These are phyloP conservation scores for Megastigmus dorsalis DNA, from an alignment of 2,888 invertebrate species.

Conservation along the genomic window DNA sequence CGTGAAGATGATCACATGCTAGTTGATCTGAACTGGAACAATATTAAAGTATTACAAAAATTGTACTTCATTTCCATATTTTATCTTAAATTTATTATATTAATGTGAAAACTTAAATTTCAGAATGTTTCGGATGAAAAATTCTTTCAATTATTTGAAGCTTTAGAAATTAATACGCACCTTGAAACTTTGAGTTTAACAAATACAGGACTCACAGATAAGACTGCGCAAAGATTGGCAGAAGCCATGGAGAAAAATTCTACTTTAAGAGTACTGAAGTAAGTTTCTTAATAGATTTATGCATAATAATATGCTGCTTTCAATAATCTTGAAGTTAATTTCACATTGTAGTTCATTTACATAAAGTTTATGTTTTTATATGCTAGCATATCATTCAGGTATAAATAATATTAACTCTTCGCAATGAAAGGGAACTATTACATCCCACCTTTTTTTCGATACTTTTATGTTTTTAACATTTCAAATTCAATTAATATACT, in stretches of 20 bases:
- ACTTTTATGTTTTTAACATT: too few species aligned
- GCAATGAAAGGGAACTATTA: too few species aligned
- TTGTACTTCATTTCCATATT: too few species aligned
- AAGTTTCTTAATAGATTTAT: conserved; percentile 58
- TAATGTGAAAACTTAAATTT: conserved; percentile 59
- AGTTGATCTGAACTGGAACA: conserved; percentile 98
- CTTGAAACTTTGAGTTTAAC: conserved; percentile 93
- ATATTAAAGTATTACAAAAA: conserved; percentile 88
- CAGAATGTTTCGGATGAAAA: conserved; percentile 98
- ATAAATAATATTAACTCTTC: too few species aligned
- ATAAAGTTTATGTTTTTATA: conserved; percentile 13
- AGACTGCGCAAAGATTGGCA: conserved; percentile 87
- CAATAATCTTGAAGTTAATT: too few species aligned
- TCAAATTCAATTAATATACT: too few species aligned
- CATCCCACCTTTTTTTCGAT: too few species aligned
- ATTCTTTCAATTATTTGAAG: conserved; percentile 91
- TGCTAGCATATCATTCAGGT: too few species aligned
- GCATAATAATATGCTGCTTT: too few species aligned
- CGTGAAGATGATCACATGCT: conserved; percentile 91
- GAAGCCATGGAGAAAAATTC: conserved; percentile 89
- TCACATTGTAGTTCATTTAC: conserved; percentile 8
- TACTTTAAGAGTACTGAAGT: conserved; percentile 88
- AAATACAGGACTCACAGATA: conserved; percentile 95
- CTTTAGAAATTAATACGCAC: conserved; percentile 91
- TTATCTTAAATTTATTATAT: too few species aligned